These are phyloP conservation scores for Vanessa atalanta DNA, from an alignment of 1,140 invertebrate genomes.

Conservation along the genomic window DNA sequence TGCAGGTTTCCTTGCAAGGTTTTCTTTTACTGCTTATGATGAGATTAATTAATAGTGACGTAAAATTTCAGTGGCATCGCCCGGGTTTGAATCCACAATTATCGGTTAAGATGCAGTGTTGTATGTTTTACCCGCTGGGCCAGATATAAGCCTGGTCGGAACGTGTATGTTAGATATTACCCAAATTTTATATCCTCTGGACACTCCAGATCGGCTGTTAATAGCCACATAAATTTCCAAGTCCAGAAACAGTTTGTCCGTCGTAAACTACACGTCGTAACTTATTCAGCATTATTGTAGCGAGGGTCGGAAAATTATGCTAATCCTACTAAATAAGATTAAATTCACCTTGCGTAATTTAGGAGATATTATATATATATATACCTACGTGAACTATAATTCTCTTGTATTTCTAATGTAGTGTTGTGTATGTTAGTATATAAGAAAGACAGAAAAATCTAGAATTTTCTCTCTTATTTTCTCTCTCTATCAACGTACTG, in stretches of 20 bases:
- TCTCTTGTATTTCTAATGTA: no score
- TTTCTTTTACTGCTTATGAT: no score
- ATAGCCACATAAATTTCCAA: slow-evolving; percentile 20
- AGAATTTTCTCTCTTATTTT: no score
- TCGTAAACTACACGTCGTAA: slow-evolving; percentile 15
- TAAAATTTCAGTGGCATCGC: no score
- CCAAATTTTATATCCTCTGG: not conserved
- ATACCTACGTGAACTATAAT: no score
- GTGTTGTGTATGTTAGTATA: no score
- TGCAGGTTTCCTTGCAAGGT: no score
- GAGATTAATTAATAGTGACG: no score
- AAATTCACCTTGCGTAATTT: slow-evolving; percentile 1
- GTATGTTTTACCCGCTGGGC: not conserved
- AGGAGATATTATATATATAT: not conserved
- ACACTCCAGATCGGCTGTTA: not conserved
- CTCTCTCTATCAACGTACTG: no score
- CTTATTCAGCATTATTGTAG: slow-evolving; percentile 18
- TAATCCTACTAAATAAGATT: slow-evolving; percentile 3
- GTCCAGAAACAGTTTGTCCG: slow-evolving; percentile 3
- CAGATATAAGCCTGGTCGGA: not conserved
- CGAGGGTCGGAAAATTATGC: slow-evolving; percentile 11
- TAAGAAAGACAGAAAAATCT: no score
- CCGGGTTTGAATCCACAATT: no score
- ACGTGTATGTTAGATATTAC: not conserved
- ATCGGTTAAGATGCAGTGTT: no score